phyloP scores from a whole-genome alignment of 2,888 invertebrate genomes.

The Cryptus armator region DNA sequence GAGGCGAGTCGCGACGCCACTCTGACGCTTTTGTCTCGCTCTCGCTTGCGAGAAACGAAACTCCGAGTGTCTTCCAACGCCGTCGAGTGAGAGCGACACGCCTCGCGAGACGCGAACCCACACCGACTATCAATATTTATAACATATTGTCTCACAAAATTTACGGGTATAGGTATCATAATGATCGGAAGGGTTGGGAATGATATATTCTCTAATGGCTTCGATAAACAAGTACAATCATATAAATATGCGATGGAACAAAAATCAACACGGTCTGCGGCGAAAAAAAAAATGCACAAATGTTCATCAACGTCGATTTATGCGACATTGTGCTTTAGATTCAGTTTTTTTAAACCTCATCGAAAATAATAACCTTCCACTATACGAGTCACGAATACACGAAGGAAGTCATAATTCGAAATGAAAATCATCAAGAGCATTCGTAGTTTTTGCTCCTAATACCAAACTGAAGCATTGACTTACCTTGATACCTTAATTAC shows the following conservation, averaged over 20 bases:
- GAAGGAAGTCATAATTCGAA: no score
- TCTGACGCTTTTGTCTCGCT: conserved; percentile 48
- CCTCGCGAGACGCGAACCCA: conserved; percentile 57
- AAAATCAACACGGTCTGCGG: conserved; percentile 5
- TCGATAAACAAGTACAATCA: conserved; percentile 39
- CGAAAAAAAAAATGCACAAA: background rate
- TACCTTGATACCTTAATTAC: background rate
- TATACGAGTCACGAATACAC: no score
- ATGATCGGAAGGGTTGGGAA: conserved; percentile 57
- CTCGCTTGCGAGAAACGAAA: conserved; percentile 61
- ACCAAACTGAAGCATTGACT: background rate
- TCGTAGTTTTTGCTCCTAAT: no score
- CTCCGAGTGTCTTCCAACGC: conserved; percentile 46
- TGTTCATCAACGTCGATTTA: no score
- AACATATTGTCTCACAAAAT: conserved; percentile 82
- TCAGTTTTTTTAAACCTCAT: no score
- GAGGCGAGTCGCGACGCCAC: conserved; percentile 51
- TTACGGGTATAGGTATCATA: conserved; percentile 76
- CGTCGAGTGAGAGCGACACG: conserved; percentile 64
- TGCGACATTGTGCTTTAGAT: no score
- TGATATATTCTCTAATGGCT: conserved; percentile 47
- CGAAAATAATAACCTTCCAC: no score
- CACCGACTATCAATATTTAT: conserved; percentile 83
- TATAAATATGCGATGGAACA: conserved; percentile 42
- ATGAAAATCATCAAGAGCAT: no score